Base-by-base conservation (phyloP, 92 coral and sea anemone species). In the Isaurus tuberculatus region DNA sequence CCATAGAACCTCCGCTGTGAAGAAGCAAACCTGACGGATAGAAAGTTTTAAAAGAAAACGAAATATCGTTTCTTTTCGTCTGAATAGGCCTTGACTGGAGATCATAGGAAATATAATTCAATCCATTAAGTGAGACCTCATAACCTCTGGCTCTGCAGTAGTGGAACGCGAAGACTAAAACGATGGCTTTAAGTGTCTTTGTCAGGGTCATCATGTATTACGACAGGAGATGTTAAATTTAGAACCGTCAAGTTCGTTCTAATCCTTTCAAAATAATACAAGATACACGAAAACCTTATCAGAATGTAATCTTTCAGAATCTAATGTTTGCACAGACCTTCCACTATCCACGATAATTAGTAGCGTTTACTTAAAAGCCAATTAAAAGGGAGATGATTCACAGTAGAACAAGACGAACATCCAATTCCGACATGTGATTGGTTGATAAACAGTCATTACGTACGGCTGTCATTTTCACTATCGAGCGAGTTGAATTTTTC, bases 1-100 rank as follows among this genome's bases (percentile, higher is more conserved):
- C 96, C 57, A 89, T 90, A 0, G 94, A 87, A 3, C 98, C 98
- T 70, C 92, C 89, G 57, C 95, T 91, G 73, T 95, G 85, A n/a
- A 91, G 25, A 13, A 95, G 71, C 26, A 95, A 75, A 22, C 98
- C 98, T n/a, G 89, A 84, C 1, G 95, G 95, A 22, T 90, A 85
- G 20, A 95, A 81, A 17, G 98, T 94, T 79, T 93, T 95, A 70
- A 95, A 95, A 65, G 87, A 81, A 65, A 95, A 70, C 17, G 94
- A 88, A 26, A 93, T 91, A 10, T 81, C 88, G 44, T 89, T 89
- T 42, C 33, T 61, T 36, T 80, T 80, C 2, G 91, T 58, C 44
- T 87, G 75, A 26, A 93, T 89, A 44, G 80, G 83, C 17, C 68
- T 79, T 75, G 90, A 83, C 61, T 93, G 92, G 16, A 93, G 90